A percentile compares a stretch with the other conserved stretches of the same genome.
phyloP scores from a whole-genome alignment of 1,140 invertebrate genomes.

The Anthonomus grandis region DNA sequence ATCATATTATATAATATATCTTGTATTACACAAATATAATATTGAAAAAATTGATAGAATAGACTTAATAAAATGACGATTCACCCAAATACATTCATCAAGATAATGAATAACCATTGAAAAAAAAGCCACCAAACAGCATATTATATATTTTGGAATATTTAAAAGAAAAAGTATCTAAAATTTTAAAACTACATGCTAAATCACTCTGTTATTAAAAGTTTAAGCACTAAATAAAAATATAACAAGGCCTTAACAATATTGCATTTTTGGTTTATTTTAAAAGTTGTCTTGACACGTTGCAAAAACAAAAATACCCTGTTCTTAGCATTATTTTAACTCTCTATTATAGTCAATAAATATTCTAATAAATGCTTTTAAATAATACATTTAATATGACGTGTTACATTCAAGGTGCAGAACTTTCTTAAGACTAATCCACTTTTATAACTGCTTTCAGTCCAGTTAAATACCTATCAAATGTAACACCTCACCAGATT shows the following conservation, averaged over 20 bases:
- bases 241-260: not conserved
- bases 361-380: slow-evolving; percentile 15
- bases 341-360: slow-evolving; percentile 3
- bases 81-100: too few relatives aligned
- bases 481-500: not conserved
- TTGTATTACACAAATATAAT: not conserved
- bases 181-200: not conserved
- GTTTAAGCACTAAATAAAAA: slow-evolving; percentile 1
- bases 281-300: slow-evolving; percentile 12
- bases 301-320: slow-evolving; percentile 27
- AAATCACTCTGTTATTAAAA: not conserved
- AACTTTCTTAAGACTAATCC: too few relatives aligned
- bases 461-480: not conserved
- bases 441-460: too few relatives aligned
- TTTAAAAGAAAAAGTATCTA: not conserved
- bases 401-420: not conserved
- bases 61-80: too few relatives aligned
- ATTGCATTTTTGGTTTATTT: slow-evolving; percentile 18
- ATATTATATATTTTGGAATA: not conserved
- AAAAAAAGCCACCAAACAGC: not conserved
- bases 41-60: not conserved
- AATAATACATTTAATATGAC: slow-evolving; percentile 4
- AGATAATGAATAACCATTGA: too few relatives aligned
- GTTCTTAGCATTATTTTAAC: slow-evolving; percentile 26
- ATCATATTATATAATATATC: too few relatives aligned